Percentiles rank a stretch among this genome's conserved stretches.
These are phyloP conservation scores for Mastacembelus armatus DNA, from an alignment of 2,797 vertebrate species.

Conservation along the genomic window DNA sequence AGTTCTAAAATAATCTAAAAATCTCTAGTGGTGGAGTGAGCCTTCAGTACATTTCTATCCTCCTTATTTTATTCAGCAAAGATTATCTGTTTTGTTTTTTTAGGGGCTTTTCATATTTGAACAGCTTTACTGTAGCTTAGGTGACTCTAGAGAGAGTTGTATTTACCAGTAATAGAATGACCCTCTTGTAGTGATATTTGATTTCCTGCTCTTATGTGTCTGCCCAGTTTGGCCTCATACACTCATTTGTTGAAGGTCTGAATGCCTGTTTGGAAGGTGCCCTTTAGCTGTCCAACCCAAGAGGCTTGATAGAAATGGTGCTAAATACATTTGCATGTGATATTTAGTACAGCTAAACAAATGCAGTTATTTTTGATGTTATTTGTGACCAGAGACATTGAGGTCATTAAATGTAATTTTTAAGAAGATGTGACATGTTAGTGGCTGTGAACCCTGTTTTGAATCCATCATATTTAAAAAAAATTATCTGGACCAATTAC, in stretches of 20 bases:
- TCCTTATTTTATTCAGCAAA: conserved; percentile 41
- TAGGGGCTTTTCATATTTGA: conserved; percentile 31
- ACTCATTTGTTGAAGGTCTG: conserved; percentile 50
- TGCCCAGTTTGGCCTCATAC: conserved; percentile 29
- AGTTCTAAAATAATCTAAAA: conserved; percentile 26
- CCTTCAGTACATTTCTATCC: conserved; percentile 22
- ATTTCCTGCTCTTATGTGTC: conserved; percentile 57
- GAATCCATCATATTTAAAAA: too few relatives aligned
- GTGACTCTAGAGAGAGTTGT: conserved; percentile 51
- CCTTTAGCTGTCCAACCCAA: conserved; percentile 37
- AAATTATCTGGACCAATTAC: too few relatives aligned
- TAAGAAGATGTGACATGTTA: neutral
- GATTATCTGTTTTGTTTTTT: conserved; percentile 46
- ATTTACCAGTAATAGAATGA: conserved; percentile 62
- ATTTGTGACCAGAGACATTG: conserved; percentile 21
- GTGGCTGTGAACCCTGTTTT: conserved; percentile 2
- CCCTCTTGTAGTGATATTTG: conserved; percentile 44
- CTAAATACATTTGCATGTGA: conserved; percentile 41
- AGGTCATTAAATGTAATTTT: conserved; percentile 11
- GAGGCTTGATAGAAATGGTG: conserved; percentile 35
- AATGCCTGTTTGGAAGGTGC: conserved; percentile 53
- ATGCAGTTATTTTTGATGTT: conserved; percentile 48
- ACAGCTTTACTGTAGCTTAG: conserved; percentile 46
- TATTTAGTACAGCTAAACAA: conserved; percentile 48
- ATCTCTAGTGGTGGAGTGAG: conserved; percentile 6